Base-by-base conservation (phyloP, 2,113 vertebrate genomes). In the Prochilodus magdalenae region DNA sequence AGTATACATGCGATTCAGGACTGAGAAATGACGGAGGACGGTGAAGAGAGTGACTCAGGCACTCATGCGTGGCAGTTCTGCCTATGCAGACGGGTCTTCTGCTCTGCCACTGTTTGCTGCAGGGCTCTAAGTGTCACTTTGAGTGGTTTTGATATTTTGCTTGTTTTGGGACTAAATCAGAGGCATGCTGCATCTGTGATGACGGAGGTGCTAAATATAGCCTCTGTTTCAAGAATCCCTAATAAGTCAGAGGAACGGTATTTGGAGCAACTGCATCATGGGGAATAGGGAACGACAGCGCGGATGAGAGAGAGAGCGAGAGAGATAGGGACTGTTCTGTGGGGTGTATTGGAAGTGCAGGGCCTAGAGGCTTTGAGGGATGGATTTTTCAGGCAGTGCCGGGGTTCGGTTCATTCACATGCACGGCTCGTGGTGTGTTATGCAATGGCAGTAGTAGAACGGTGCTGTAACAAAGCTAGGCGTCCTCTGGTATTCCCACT, bases 131-230 rank as follows among this genome's bases (percentile, higher is more conserved):
- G 40, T 44, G 40, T 10, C 18, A 40, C n/a, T 26, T 63, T 29
- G 26, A 72, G 33, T 49, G 53, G 36, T 26, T 80, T 24, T 73
- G 57, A 73, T 65, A 80, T 65, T 53, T 59, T 65, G 70, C 30
- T 59, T 80, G 79, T 73, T 73, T 80, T 80, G 71, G 79, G 29
- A 62, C 62, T 11, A 75, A 74, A 29, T 33, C 51, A 33, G 30
- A 22, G 44, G 47, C 59, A 74, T 66, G 30, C 27, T 60, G 59
- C 44, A 75, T 44, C 59, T 66, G 40, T 65, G 15, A 53, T 49
- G 44, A 18, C 16, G 24, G 49, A 49, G 15, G 6, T 66, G 44
- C 71, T 81, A 81, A 66, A 53, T 66, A 53, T 66, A 81, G 47
- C 47, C 40, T 62, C 47, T 60, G 73, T 73, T 73, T 53, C n/a